Base-by-base conservation (phyloP, 2,888 invertebrate genomes). In the Andrena camellia region DNA sequence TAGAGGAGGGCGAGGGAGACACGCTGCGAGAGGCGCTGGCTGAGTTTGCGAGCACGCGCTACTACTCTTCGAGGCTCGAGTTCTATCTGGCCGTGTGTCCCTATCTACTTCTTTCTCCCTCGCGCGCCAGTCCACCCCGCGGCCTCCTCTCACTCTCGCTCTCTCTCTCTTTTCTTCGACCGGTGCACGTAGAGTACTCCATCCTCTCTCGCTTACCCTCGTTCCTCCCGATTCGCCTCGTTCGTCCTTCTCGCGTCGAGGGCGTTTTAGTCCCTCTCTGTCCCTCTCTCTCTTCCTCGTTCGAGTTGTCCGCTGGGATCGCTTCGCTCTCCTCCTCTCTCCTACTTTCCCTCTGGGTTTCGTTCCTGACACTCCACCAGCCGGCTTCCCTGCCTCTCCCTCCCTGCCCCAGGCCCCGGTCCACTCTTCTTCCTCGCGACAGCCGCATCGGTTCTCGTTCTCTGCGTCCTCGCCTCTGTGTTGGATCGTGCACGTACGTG, bases 31-130 rank as follows among this genome's bases (percentile, higher is more conserved):
- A 78, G 85, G 86, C 86, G 84, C 86, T 88, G 84, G 88, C 73
- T 82, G 89, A 88, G 87, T 84, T 87, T 84, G 89, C 69, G 89
- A 89, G 91, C 88, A 88, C 88, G 89, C 89, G 90, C 90, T 90
- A 86, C 89, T 89, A 86, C 90, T 88, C 88, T 88, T 90, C 87
- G 83, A 78, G 33, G 81, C 77, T 75, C 76, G 77, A 85, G 84
- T 90, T 88, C 88, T 90, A 86, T 89, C 90, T 78, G 83, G 73
- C 78, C 85, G 83, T 83, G 78, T 83, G 79, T 80, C 85, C 64
- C 42, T 64, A 67, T 59, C 52, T 76, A 50, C 63, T 78, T 79
- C 67, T 75, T 71, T 80, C 75, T 78, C 79, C 10, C 73, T 74
- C 77, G 35, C n/a, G 29, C 73, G 20, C 50, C 26, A 23, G 13